phyloP scores from a whole-genome alignment of 1,140 invertebrate genomes.

The Apocrypta bakeri region DNA sequence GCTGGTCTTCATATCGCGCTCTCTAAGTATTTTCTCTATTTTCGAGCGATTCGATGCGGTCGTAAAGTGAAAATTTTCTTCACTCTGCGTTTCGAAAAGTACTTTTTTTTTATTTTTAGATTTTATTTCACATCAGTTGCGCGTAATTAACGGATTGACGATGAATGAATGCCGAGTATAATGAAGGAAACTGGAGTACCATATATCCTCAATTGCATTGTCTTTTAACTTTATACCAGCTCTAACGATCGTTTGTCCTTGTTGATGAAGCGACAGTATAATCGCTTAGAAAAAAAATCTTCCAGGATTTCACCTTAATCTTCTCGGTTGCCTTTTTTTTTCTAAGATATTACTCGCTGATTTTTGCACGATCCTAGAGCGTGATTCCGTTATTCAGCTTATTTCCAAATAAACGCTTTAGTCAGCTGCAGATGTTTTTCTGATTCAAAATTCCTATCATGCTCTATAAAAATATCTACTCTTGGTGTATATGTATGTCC shows the following conservation, averaged over 20 bases:
- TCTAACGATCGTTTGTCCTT: neutral
- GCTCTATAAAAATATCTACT: too few species aligned
- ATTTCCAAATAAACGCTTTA: too few species aligned
- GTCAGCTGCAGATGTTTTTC: too few species aligned
- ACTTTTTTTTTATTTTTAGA: neutral
- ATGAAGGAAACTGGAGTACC: neutral
- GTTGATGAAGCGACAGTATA: neutral
- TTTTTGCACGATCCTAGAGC: too few species aligned
- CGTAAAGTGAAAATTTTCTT: neutral
- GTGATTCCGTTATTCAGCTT: too few species aligned
- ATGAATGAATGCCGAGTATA: neutral
- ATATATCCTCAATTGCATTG: neutral
- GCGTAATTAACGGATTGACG: neutral
- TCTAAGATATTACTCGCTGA: too few species aligned
- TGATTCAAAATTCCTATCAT: too few species aligned
- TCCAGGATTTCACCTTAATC: neutral
- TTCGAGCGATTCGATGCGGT: neutral
- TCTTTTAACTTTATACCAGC: neutral
- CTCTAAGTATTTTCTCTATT: constrained; percentile 2
- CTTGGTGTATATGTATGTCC: too few species aligned
- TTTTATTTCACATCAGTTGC: neutral
- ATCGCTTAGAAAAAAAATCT: neutral
- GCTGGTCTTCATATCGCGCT: neutral
- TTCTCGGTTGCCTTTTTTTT: too few species aligned
- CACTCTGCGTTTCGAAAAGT: too few species aligned